phyloP scores from a whole-genome alignment of 2,797 vertebrate genomes.

The Salarias fasciatus region DNA sequence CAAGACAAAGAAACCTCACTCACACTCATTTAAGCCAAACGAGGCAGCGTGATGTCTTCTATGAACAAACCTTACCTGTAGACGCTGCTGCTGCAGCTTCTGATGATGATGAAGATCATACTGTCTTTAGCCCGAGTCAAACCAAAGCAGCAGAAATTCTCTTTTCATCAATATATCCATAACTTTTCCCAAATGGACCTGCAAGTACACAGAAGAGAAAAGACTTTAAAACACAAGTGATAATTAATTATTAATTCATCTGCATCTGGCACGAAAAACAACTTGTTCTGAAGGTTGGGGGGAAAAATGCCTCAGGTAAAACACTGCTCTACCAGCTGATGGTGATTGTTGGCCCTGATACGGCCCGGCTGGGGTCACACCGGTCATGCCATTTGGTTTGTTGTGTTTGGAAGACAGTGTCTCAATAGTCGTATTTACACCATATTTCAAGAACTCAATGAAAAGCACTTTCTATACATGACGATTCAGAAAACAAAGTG shows the following conservation, averaged over 20 bases:
- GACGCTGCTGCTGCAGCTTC: too few relatives aligned
- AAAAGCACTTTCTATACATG: too few relatives aligned
- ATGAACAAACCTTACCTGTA: slow-evolving; percentile 44
- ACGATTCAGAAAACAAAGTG: too few relatives aligned
- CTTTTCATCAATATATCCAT: slow-evolving; percentile 40
- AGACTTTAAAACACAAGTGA: too few relatives aligned
- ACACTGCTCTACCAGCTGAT: slow-evolving; percentile 40
- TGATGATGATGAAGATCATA: slow-evolving; percentile 6
- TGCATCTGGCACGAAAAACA: too few relatives aligned
- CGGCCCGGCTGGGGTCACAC: too few relatives aligned
- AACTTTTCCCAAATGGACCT: slow-evolving; percentile 26
- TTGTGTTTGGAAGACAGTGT: neutral
- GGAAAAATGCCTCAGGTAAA: too few relatives aligned
- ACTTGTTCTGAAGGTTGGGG: too few relatives aligned
- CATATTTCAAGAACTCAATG: too few relatives aligned
- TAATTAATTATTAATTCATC: too few relatives aligned
- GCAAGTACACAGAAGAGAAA: slow-evolving; percentile 13
- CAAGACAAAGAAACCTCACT: too few relatives aligned
- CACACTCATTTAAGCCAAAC: neutral
- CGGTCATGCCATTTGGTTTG: neutral
- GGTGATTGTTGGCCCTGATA: slow-evolving; percentile 28
- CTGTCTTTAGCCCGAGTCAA: slow-evolving; percentile 64
- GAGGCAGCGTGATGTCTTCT: neutral
- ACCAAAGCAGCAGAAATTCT: slow-evolving; percentile 1
- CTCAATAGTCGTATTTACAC: too few relatives aligned